phyloP scores from a whole-genome alignment of 2,113 vertebrate species.

The Neomonachus schauinslandi region DNA sequence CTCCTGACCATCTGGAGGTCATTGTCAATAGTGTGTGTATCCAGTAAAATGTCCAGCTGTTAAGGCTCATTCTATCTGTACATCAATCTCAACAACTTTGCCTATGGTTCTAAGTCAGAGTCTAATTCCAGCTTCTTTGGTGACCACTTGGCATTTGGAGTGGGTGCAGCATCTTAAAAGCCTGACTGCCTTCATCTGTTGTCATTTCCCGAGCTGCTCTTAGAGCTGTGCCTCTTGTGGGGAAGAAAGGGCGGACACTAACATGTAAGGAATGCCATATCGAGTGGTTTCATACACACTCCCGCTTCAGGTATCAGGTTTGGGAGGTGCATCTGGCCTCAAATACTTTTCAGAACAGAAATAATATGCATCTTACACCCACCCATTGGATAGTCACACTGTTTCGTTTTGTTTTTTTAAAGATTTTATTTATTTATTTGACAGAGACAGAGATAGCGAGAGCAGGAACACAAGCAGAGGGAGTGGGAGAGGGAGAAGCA shows the following conservation, averaged over 20 bases:
- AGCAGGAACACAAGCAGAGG: too few species aligned
- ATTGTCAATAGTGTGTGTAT: neutral
- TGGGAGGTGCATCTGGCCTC: neutral
- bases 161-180: neutral
- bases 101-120: neutral
- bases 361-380: neutral
- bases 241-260: neutral
- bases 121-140: neutral
- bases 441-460: too few species aligned
- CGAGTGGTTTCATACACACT: neutral
- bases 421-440: too few species aligned
- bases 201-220: neutral
- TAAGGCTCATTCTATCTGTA: neutral
- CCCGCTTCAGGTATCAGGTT: neutral
- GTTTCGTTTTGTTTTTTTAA: neutral
- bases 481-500: too few species aligned
- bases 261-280: neutral
- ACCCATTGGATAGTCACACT: neutral
- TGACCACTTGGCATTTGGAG: neutral
- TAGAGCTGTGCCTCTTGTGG: neutral
- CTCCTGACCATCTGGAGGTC: neutral
- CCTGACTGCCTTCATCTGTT: neutral
- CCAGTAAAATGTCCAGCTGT: neutral
- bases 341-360: constrained; percentile 5
- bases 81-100: neutral